Conservation (phyloP, 2,113 vertebrate genomes). For the Nycticryphes semicollaris region DNA sequence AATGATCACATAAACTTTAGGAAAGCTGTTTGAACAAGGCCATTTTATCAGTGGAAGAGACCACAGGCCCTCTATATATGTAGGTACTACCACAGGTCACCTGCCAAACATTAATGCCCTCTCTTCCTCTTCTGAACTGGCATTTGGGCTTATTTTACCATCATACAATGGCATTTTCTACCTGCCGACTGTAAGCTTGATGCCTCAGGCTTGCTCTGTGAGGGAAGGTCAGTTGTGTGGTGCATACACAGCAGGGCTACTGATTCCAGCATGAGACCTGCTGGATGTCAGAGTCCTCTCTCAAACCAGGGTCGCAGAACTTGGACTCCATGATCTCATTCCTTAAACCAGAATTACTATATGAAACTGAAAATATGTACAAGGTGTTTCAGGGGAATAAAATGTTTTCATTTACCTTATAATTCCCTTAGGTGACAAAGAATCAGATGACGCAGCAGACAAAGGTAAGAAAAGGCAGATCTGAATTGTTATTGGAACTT, state of each 20-base stretch:
- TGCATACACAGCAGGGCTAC: neutral
- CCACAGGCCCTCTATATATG: neutral
- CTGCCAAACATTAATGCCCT: neutral
- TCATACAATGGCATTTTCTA: neutral
- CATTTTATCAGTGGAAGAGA: neutral
- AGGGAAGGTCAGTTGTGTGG: neutral
- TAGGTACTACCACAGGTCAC: neutral
- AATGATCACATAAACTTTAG: neutral
- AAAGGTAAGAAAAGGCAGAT: neutral
- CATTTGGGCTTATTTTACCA: neutral
- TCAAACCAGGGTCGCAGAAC: neutral
- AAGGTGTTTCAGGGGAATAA: neutral
- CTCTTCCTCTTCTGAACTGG: neutral
- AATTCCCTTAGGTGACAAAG: neutral
- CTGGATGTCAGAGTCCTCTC: neutral
- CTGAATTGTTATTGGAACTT: neutral
- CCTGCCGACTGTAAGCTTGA: neutral
- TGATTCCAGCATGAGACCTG: neutral
- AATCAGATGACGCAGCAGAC: neutral
- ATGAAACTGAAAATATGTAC: neutral
- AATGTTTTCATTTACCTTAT: neutral
- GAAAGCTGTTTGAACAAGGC: neutral
- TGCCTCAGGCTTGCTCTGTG: neutral
- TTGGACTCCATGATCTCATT: neutral
- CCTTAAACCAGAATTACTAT: neutral